These are phyloP conservation scores for Hemicentrotus pulcherrimus DNA, from an alignment of 35 echinoderm and acorn worm species.

Conservation along the genomic window DNA sequence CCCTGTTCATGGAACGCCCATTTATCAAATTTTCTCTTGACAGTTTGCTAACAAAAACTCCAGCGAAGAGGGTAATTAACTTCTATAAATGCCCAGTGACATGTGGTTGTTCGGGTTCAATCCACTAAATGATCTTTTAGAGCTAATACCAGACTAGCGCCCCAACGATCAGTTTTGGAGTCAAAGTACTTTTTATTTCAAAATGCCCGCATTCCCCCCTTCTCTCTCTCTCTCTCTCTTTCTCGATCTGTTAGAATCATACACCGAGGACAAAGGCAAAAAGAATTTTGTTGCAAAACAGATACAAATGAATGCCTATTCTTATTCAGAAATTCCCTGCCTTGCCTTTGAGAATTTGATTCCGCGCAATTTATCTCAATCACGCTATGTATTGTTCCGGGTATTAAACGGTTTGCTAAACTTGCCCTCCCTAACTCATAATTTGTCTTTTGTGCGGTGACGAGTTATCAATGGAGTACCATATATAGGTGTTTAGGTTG, in stretches of 20 bases:
- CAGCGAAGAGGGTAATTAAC: conserved; percentile 47
- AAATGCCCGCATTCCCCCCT: neutral
- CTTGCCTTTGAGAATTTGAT: conserved; percentile 24
- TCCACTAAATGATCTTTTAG: conserved; percentile 45
- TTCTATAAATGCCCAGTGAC: conserved; percentile 45
- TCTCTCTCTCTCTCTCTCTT: neutral
- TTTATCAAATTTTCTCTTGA: conserved; percentile 36
- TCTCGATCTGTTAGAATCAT: neutral
- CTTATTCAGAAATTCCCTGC: neutral
- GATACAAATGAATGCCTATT: conserved; percentile 33
- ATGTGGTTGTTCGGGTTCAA: conserved; percentile 39
- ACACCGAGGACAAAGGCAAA: conserved; percentile 32
- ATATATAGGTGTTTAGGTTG: conserved; percentile 33
- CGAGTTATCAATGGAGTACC: conserved; percentile 7
- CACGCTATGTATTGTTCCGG: conserved; percentile 28
- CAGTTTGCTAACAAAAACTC: conserved; percentile 54
- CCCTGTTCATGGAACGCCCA: neutral
- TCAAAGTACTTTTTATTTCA: conserved; percentile 48
- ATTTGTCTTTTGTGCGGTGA: conserved; percentile 48
- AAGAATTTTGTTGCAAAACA: neutral
- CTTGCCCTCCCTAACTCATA: conserved; percentile 43
- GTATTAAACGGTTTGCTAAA: conserved; percentile 54
- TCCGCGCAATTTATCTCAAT: conserved; percentile 51
- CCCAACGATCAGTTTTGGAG: conserved; percentile 11
- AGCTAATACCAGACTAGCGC: conserved; percentile 5